A percentile compares a stretch with the other conserved stretches of the same genome.
phyloP scores from a whole-genome alignment of 2,797 vertebrate species.

The Chloroceryle inda region DNA sequence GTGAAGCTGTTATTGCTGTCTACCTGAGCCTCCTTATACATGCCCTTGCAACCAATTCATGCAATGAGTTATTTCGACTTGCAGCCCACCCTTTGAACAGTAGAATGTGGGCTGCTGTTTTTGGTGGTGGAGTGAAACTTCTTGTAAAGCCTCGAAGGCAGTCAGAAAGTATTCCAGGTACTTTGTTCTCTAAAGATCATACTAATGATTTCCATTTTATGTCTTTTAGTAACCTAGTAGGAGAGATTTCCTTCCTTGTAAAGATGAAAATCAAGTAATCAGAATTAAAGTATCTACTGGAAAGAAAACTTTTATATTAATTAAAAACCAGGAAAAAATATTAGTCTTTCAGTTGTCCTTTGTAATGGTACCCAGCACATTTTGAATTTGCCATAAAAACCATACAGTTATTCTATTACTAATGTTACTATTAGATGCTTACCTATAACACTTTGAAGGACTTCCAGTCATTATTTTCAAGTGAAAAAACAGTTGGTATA shows the following conservation, averaged over 20 bases:
- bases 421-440: not conserved
- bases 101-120: constrained; percentile 97
- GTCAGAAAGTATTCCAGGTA: constrained; percentile 91
- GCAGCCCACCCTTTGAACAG: constrained; percentile 95
- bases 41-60: constrained; percentile 92
- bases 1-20: constrained; percentile 95
- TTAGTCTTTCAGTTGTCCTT: not conserved
- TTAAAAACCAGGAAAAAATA: not conserved
- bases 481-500: not conserved
- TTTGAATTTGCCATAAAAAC: not conserved
- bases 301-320: not conserved
- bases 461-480: not conserved
- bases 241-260: not conserved
- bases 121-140: constrained; percentile 95
- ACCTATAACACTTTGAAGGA: not conserved
- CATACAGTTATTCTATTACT: not conserved
- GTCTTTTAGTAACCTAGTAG: not conserved
- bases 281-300: not conserved
- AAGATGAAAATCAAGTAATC: not conserved
- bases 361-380: not conserved
- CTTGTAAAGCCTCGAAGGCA: constrained; percentile 92
- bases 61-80: constrained; percentile 94
- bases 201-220: not conserved
- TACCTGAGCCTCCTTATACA: constrained; percentile 95
- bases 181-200: not conserved